phyloP scores from a whole-genome alignment of 2,797 vertebrate species.

The Loris lydekkerianus region DNA sequence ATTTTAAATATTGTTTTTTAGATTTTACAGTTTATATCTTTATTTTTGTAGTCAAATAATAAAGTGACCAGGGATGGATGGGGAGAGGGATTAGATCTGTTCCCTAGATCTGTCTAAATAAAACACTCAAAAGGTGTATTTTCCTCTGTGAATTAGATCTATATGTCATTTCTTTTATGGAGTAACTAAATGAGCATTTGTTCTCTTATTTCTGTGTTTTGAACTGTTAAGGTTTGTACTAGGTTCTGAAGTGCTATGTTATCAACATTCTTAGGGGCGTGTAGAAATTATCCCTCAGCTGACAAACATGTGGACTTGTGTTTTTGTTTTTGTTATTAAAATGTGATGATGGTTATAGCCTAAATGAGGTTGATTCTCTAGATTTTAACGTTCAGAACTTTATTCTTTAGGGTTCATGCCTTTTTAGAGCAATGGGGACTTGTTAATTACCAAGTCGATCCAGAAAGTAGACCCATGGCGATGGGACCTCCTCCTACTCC shows the following conservation, averaged over 20 bases:
- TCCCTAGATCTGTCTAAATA: neutral
- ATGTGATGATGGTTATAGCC: neutral
- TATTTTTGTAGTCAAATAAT: neutral
- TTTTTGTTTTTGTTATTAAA: neutral
- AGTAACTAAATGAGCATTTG: neutral
- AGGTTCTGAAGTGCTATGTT: neutral
- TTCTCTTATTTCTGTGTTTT: neutral
- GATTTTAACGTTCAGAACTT: slow-evolving; percentile 55
- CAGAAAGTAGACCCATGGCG: slow-evolving; percentile 96
- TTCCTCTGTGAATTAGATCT: neutral
- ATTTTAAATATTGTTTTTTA: neutral
- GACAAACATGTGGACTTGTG: neutral
- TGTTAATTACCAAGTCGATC: slow-evolving; percentile 98
- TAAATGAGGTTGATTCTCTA: neutral
- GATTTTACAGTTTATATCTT: neutral
- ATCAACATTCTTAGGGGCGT: neutral
- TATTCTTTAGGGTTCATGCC: slow-evolving; percentile 93
- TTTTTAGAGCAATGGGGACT: slow-evolving; percentile 99
- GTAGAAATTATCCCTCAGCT: neutral
- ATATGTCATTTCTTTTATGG: neutral
- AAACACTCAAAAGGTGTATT: neutral
- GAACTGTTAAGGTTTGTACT: neutral
- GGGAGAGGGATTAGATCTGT: neutral
- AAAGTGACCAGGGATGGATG: neutral
- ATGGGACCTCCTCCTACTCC: slow-evolving; percentile 98